Base-by-base conservation (phyloP, 2,888 invertebrate genomes). In the Drepana falcataria region DNA sequence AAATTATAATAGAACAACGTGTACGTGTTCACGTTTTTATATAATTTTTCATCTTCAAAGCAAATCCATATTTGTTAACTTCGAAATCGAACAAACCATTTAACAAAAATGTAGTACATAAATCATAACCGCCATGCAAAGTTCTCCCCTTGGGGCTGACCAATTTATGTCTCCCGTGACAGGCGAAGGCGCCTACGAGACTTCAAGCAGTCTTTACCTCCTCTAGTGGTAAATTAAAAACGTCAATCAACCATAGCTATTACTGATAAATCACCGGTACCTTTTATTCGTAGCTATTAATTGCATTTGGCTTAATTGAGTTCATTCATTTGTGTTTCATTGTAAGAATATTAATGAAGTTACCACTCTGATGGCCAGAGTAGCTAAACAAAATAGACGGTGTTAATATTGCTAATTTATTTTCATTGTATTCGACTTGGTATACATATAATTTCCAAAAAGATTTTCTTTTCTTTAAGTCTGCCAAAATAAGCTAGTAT, bases 231-330 rank as follows among this genome's bases (percentile, higher is more conserved):
- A 77, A 82, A 83, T 87, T 85, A 87, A 88, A 89, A 87, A 83
- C 83, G 88, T 87, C 87, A 87, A 87, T 89, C 89, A 88, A 66
- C 66, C 65, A 73, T 70, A 77, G 77, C 80, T 83, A 80, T 81
- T 77, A 82, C 83, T 83, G 81, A 87, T 86, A 85, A 84, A 85
- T 87, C 85, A 84, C 79, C 63, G 68, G 69, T 70, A 68, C 81
- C 73, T 82, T 85, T 51, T 87, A 85, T 81, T 81, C 80, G 73
- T 69, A 68, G 77, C 81, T 81, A 85, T 87, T 84, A 87, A 87
- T 85, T 85, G 83, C 81, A 83, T 77, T 81, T 73, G 74, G 72
- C 75, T 81, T 84, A 83, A 85, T 83, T 81, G 80, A 79, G 76
- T 81, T 83, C 79, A 81, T 81, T 79, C 80, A 79, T 83, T 81